Evolutionary conservation across 2,113 vertebrate species (phyloP).

Genomic region (Meles meles): DNA sequence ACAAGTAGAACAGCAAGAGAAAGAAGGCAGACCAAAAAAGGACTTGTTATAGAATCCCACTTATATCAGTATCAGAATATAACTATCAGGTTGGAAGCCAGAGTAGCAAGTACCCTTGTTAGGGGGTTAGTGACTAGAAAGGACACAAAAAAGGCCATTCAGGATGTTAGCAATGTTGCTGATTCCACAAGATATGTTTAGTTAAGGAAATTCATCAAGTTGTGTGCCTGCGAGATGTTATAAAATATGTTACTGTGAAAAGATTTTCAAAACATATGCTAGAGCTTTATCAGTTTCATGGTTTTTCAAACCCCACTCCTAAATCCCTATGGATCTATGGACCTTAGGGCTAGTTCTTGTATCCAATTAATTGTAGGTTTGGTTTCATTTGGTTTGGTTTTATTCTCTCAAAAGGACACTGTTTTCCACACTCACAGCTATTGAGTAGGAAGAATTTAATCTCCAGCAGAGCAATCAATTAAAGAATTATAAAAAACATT

Average conservation of each 20-base stretch:
- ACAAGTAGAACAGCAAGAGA: neutral
- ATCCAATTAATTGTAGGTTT: slow-evolving; percentile 1
- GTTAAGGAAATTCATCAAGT: neutral
- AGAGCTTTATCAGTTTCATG: neutral
- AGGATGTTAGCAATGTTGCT: neutral
- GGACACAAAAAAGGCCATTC: neutral
- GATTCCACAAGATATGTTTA: neutral
- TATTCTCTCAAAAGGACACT: neutral
- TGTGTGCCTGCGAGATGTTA: neutral
- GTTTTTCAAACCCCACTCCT: neutral
- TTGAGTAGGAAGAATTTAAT: neutral
- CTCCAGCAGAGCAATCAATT: neutral
- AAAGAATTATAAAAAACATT: neutral
- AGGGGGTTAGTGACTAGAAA: neutral
- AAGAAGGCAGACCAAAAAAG: neutral
- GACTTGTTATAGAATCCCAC: neutral
- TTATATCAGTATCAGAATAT: neutral
- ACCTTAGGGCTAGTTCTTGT: neutral
- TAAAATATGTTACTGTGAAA: neutral
- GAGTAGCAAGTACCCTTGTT: neutral
- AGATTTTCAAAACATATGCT: neutral
- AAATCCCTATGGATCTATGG: neutral
- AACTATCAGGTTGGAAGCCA: neutral
- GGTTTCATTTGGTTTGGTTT: neutral
- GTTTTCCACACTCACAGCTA: neutral